Evolutionary conservation across 2,797 vertebrate genomes (phyloP).

Genomic region (Erithacus rubecula): DNA sequence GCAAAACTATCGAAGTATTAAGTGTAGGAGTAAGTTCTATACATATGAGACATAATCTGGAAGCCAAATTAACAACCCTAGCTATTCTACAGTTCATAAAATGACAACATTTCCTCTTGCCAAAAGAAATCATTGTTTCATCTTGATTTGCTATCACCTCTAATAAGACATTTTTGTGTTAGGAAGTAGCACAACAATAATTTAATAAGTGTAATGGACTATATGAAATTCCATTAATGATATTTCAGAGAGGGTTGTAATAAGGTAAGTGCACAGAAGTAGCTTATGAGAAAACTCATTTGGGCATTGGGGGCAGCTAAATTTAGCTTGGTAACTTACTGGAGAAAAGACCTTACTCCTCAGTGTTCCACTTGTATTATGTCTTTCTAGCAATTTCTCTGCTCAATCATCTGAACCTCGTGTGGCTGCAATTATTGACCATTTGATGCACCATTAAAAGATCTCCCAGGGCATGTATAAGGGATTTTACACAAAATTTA

Average conservation of each 20-base stretch:
- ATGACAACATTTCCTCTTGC: not conserved
- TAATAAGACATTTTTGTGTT: not conserved
- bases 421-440: not conserved
- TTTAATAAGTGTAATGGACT: not conserved
- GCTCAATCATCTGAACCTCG: not conserved
- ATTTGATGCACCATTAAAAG: not conserved
- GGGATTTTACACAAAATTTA: not conserved
- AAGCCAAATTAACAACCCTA: not conserved
- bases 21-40: not conserved
- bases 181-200: not conserved
- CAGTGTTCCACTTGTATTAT: not conserved
- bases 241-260: not conserved
- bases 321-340: not conserved
- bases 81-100: not conserved
- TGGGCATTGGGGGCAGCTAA: not conserved
- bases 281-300: not conserved
- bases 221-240: not conserved
- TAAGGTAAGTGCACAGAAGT: not conserved
- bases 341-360: not conserved
- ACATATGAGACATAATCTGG: not conserved
- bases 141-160: not conserved
- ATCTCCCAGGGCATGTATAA: not conserved
- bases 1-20: not conserved
- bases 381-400: not conserved
- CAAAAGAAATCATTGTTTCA: not conserved